These are phyloP conservation scores for Salvelinus namaycush DNA, from an alignment of 2,113 vertebrate genomes.

Conservation along the genomic window DNA sequence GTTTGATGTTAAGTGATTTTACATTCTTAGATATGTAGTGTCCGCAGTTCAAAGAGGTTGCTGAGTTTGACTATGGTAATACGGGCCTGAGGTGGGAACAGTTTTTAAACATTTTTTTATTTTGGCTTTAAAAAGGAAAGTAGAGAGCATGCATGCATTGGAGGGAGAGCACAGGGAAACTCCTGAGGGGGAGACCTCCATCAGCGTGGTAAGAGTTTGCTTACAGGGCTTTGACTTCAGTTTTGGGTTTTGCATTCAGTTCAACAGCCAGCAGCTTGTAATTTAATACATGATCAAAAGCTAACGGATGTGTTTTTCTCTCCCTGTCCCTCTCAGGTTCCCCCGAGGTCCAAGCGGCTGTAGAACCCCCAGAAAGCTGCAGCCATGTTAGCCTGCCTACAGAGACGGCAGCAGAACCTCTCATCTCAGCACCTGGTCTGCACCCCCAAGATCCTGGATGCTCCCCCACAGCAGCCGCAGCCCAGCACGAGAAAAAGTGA, in stretches of 20 bases:
- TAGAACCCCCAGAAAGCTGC: slow-evolving; percentile 43
- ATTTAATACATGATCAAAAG: slow-evolving; percentile 7
- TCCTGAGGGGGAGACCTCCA: slow-evolving; percentile 9
- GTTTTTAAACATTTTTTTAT: not conserved
- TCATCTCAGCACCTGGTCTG: slow-evolving; percentile 84
- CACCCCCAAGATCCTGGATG: slow-evolving; percentile 84
- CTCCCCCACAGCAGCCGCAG: slow-evolving; percentile 44
- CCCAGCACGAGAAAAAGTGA: slow-evolving; percentile 81
- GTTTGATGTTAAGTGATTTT: slow-evolving; percentile 36
- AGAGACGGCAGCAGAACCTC: slow-evolving; percentile 91
- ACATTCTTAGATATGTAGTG: slow-evolving; percentile 36
- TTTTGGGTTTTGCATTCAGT: slow-evolving; percentile 9
- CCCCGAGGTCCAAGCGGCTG: slow-evolving; percentile 55
- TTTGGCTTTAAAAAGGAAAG: not conserved
- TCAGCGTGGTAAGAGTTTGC: slow-evolving; percentile 27
- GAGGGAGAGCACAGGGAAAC: slow-evolving; percentile 7
- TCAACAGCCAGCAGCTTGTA: not conserved
- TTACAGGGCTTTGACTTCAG: slow-evolving; percentile 1
- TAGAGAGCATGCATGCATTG: slow-evolving; percentile 6
- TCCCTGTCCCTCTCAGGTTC: slow-evolving; percentile 54
- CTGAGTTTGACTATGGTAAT: slow-evolving; percentile 36
- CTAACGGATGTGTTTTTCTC: not conserved
- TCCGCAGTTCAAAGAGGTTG: slow-evolving; percentile 33
- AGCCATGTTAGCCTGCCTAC: slow-evolving; percentile 97
- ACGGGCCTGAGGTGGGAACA: slow-evolving; percentile 18